Base-by-base conservation (phyloP, 2,888 invertebrate species). In the Orthonevra nobilis region DNA sequence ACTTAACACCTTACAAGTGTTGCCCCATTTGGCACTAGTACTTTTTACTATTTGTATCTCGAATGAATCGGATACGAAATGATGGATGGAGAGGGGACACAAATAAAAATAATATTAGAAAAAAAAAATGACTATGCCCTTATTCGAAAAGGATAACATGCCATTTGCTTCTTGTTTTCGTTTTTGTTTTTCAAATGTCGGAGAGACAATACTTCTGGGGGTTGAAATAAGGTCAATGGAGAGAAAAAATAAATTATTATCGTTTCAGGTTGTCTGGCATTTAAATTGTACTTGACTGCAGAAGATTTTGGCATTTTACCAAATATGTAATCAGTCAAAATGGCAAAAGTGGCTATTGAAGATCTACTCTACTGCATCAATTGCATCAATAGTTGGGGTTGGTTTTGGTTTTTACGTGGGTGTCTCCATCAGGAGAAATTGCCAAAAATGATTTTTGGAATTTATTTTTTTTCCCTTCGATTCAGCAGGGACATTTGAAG, bases 211-310 rank as follows among this genome's bases (percentile, higher is more conserved):
- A 58, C 50, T 23, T 7, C 19, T 30, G 32, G 34, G 63, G 40
- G 15, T 54, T 10, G 2, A 2, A 52, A 32, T 20, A 23, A 32
- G 14, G 19, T 34, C 34, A 20, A 38, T 14, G 9, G 50, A 23
- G 23, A 4, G 23, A 36, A 70, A 48, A 79, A 61, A 26, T 28
- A 74, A n/a, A 63, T 70, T 75, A 63, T 81, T 73, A 63, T 74
- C 66, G 63, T 69, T 74, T 74, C 42, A 50, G 74, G 17, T 52
- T 68, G 68, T 74, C 74, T 34, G 56, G 38, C 74, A 63, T 81
- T 81, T 74, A 63, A 68, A 46, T 61, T 61, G 17, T 60, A 56
- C 68, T 81, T 68, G 81, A 58, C 66, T 81, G 81, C 61, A 58
- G 61, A 66, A 56, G 50, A 42, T 23, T 52, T 46, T 68, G 81